These are phyloP conservation scores for Aphodius sticticus DNA, from an alignment of 2,888 invertebrate species.

Conservation along the genomic window DNA sequence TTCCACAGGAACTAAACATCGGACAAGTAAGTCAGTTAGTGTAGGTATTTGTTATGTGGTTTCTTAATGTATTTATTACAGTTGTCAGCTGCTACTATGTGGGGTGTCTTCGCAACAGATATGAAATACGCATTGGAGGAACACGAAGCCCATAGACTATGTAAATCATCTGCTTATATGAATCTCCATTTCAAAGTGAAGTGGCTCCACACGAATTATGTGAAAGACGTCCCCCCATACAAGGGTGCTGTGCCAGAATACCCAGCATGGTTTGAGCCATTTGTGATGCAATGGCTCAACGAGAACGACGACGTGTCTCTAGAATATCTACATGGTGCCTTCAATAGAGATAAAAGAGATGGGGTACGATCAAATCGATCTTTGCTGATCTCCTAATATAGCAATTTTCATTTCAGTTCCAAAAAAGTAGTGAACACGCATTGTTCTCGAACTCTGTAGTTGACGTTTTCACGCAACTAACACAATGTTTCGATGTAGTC, in stretches of 20 bases:
- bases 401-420: slow-evolving; percentile 76
- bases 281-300: slow-evolving; percentile 99
- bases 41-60: not conserved
- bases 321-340: slow-evolving; percentile 98
- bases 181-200: slow-evolving; percentile 99
- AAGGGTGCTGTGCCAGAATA: slow-evolving; percentile 98
- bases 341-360: slow-evolving; percentile 95
- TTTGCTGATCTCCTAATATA: not conserved
- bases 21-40: slow-evolving; percentile 73
- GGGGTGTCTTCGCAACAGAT: slow-evolving; percentile 95
- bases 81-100: slow-evolving; percentile 97
- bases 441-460: slow-evolving; percentile 99
- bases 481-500: slow-evolving; percentile 99
- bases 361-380: slow-evolving; percentile 69
- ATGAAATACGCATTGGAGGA: slow-evolving; percentile 98
- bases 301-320: slow-evolving; percentile 99
- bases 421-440: slow-evolving; percentile 98
- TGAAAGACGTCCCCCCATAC: slow-evolving; percentile 96
- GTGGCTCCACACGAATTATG: slow-evolving; percentile 98
- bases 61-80: slow-evolving; percentile 58
- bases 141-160: slow-evolving; percentile 93
- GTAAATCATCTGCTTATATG: slow-evolving; percentile 99
- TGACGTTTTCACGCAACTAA: slow-evolving; percentile 98
- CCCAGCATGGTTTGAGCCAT: slow-evolving; percentile 99
- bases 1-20: slow-evolving; percentile 98